A percentile compares a stretch with the other conserved stretches of the same genome.
phyloP scores from a whole-genome alignment of 2,113 vertebrate species.

The Podilymbus podiceps region DNA sequence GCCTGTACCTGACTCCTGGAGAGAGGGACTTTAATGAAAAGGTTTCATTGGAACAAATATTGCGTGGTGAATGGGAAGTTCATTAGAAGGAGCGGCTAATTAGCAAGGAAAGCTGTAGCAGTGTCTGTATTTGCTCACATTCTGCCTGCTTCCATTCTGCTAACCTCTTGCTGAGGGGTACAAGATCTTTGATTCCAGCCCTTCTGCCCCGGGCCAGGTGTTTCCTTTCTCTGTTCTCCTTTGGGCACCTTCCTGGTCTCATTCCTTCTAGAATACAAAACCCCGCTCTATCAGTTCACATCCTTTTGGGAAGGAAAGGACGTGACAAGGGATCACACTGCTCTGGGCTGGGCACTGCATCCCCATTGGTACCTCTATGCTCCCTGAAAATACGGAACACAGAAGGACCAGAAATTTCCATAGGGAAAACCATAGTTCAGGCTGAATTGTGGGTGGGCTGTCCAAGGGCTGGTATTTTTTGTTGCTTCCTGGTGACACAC shows the following conservation, averaged over 20 bases:
- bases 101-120: neutral
- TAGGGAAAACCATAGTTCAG: rapidly evolving
- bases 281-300: rapidly evolving
- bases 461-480: neutral
- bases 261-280: neutral
- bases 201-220: neutral
- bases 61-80: neutral
- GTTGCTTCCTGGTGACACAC: neutral
- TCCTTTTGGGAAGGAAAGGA: neutral
- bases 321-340: neutral
- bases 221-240: neutral
- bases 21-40: neutral
- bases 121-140: neutral
- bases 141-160: neutral
- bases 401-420: neutral
- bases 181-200: neutral
- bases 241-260: neutral
- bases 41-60: neutral
- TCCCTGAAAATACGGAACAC: neutral
- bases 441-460: neutral
- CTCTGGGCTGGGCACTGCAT: neutral
- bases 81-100: neutral
- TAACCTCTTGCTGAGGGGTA: neutral
- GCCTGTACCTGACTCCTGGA: neutral
- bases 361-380: neutral